Conservation (phyloP, 2,113 vertebrate species). For the Lasiurus cinereus region DNA sequence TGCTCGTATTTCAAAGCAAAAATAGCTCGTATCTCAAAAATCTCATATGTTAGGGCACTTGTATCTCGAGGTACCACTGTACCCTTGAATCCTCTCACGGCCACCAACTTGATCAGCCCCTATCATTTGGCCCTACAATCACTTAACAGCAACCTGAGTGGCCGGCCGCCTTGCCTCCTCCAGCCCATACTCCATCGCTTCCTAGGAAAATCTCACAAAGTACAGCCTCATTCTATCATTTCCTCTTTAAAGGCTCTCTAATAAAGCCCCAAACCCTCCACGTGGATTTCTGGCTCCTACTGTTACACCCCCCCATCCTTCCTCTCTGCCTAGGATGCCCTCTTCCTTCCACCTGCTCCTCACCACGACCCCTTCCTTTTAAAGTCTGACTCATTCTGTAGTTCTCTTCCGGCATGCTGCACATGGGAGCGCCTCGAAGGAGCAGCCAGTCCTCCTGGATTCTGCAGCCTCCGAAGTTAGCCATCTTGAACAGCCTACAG, state of each 20-base stretch:
- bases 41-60: too few species aligned
- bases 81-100: neutral
- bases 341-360: neutral
- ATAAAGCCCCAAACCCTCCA: neutral
- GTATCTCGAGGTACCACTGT: too few species aligned
- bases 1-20: too few species aligned
- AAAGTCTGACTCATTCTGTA: neutral
- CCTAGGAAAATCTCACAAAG: neutral
- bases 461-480: conserved; percentile 23
- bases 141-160: neutral
- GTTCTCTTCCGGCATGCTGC: neutral
- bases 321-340: neutral
- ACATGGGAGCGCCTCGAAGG: neutral
- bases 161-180: neutral
- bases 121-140: neutral
- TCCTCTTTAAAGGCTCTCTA: neutral
- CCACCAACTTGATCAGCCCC: neutral
- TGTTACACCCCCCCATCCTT: rapidly evolving
- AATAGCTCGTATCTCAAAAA: too few species aligned
- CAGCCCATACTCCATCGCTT: neutral
- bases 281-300: neutral
- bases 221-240: neutral
- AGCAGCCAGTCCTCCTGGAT: neutral
- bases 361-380: neutral
- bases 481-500: neutral